A percentile compares a stretch with the other conserved stretches of the same genome.
These are phyloP conservation scores for Catharus ustulatus DNA, from an alignment of 2,797 vertebrate species.

Conservation along the genomic window DNA sequence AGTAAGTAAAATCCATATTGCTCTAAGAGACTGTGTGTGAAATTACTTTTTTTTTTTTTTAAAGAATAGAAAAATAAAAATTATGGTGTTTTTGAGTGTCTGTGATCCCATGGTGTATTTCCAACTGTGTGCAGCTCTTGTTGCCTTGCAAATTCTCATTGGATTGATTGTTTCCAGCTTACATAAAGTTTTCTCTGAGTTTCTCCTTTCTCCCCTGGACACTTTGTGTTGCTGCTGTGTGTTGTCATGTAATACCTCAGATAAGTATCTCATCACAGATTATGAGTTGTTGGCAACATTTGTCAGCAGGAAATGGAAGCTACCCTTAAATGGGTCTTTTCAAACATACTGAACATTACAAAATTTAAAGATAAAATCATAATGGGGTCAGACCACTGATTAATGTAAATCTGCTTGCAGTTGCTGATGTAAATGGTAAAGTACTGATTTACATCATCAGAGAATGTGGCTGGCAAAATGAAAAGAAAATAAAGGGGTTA, in stretches of 20 bases:
- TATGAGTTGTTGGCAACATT: neutral
- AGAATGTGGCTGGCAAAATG: neutral
- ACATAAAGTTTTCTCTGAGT: neutral
- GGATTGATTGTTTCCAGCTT: neutral
- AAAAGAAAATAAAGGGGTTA: slow-evolving; percentile 20
- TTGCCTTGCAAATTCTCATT: neutral
- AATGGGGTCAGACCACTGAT: neutral
- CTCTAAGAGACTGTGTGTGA: neutral
- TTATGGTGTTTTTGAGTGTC: neutral
- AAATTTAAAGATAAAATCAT: slow-evolving; percentile 48
- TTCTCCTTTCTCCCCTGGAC: neutral
- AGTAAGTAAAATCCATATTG: neutral
- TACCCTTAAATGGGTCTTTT: neutral
- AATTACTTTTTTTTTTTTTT: neutral
- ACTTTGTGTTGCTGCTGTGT: neutral
- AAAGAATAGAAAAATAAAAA: neutral
- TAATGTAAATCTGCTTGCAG: neutral
- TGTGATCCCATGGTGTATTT: neutral
- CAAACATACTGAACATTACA: neutral
- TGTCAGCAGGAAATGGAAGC: neutral
- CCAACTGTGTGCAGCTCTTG: neutral
- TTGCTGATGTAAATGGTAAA: neutral
- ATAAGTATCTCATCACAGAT: neutral
- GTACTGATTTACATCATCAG: neutral
- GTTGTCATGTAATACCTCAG: neutral